phyloP scores from a whole-genome alignment of 2,113 vertebrate genomes.

The Haplochromis burtoni region DNA sequence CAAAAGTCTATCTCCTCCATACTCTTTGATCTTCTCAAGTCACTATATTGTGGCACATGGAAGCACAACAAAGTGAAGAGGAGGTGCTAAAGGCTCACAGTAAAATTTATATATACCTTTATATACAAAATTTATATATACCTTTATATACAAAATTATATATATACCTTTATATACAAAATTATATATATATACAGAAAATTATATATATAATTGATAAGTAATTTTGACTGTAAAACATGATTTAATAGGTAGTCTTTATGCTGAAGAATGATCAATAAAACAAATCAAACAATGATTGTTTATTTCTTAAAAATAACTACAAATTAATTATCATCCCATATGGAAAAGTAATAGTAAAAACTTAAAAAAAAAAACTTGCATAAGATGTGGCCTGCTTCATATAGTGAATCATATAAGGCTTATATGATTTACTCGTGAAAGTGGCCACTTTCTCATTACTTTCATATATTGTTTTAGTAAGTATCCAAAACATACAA shows the following conservation, averaged over 20 bases:
- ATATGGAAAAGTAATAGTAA: background rate
- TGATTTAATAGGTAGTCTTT: background rate
- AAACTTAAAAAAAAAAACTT: background rate
- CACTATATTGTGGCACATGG: background rate
- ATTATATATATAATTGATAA: background rate
- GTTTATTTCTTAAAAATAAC: background rate
- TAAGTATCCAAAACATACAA: background rate
- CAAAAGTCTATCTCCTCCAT: slow-evolving; percentile 40
- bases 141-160: background rate
- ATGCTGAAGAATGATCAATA: background rate
- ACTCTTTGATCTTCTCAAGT: slow-evolving; percentile 44
- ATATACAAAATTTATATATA: background rate
- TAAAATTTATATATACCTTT: background rate
- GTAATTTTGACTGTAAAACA: background rate
- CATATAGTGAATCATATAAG: background rate
- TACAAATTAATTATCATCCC: background rate
- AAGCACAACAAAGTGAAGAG: background rate
- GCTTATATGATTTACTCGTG: background rate
- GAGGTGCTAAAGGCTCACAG: background rate
- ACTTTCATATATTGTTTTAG: background rate
- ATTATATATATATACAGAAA: background rate
- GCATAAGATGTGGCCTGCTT: background rate
- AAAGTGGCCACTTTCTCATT: background rate
- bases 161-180: background rate
- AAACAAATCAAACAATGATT: background rate